A percentile compares a stretch with the other conserved stretches of the same genome.
Evolutionary conservation across 2,113 vertebrate species (phyloP).

Genomic region (Anhinga rufa): DNA sequence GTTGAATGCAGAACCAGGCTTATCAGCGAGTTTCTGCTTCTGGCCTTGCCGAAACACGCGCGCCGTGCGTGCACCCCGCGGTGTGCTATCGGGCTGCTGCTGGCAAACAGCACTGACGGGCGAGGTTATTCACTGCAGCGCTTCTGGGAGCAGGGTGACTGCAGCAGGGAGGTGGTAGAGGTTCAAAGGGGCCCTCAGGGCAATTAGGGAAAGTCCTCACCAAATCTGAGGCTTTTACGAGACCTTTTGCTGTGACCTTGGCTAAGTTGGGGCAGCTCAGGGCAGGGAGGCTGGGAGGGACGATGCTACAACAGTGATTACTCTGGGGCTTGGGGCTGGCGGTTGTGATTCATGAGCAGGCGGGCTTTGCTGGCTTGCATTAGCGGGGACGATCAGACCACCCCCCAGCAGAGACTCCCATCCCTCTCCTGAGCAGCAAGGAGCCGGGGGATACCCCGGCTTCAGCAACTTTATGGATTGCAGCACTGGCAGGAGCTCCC

Average conservation of each 20-base stretch:
- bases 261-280: neutral
- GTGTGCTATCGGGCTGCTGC: neutral
- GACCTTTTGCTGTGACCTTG: neutral
- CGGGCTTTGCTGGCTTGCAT: neutral
- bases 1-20: neutral
- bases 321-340: neutral
- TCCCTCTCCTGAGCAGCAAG: neutral
- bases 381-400: neutral
- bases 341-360: neutral
- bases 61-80: neutral
- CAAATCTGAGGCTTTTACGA: neutral
- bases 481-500: neutral
- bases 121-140: neutral
- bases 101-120: neutral
- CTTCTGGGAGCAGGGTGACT: neutral
- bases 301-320: neutral
- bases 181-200: neutral
- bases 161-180: neutral
- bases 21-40: neutral
- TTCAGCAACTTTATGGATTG: neutral
- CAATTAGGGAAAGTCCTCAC: neutral
- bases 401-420: neutral
- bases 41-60: neutral
- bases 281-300: neutral
- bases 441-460: neutral